Conservation (phyloP, 1,140 invertebrate genomes). For the Chironomus tepperi region DNA sequence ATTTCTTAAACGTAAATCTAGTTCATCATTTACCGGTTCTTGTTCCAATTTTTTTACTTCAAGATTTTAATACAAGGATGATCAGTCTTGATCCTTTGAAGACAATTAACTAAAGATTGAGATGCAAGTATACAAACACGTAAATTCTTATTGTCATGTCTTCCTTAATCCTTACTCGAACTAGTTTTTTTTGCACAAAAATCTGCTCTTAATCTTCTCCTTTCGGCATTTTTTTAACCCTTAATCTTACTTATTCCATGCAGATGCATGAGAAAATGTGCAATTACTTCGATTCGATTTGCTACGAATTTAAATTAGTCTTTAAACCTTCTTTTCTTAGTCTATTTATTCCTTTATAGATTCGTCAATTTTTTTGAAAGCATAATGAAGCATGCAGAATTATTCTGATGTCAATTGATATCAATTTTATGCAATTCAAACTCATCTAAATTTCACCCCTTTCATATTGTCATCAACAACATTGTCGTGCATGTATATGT, state of each 20-base stretch:
- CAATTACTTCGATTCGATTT: background rate
- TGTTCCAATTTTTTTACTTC: too few relatives aligned
- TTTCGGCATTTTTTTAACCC: background rate
- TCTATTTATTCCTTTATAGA: too few relatives aligned
- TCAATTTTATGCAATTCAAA: conserved; percentile 14
- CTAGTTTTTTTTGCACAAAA: background rate
- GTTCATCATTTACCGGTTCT: background rate
- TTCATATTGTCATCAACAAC: too few relatives aligned
- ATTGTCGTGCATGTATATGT: background rate
- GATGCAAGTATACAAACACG: background rate
- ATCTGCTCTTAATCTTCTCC: background rate
- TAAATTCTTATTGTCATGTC: background rate
- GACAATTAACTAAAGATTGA: background rate
- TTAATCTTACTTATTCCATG: background rate
- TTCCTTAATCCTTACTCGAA: background rate
- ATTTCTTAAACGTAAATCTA: background rate
- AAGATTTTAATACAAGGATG: background rate
- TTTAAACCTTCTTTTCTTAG: too few relatives aligned
- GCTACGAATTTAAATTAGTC: too few relatives aligned
- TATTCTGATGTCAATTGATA: background rate
- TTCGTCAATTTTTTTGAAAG: too few relatives aligned
- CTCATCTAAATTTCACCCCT: background rate
- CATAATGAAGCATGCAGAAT: conserved; percentile 13
- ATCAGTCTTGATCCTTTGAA: background rate
- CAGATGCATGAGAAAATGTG: background rate